Evolutionary conservation across 2,113 vertebrate species (phyloP).

Genomic region (Prietella phreatophila): DNA sequence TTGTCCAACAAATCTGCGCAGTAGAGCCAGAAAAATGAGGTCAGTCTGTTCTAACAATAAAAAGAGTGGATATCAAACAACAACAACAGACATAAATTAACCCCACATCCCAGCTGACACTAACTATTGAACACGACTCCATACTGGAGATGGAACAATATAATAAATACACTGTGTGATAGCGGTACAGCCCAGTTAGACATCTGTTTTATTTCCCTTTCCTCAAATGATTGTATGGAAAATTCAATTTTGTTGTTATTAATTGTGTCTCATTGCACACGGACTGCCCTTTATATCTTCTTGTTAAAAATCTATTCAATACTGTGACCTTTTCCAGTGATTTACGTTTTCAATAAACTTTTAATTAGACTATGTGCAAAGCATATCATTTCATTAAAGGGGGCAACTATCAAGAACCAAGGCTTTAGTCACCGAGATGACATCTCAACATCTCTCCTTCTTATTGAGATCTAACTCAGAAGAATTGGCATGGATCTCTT

Average conservation of each 20-base stretch:
- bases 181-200: not conserved
- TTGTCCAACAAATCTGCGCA: not conserved
- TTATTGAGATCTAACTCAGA: not conserved
- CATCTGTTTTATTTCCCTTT: not conserved
- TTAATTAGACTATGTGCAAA: not conserved
- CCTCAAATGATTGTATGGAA: not conserved
- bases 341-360: conserved; percentile 9
- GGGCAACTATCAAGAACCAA: not conserved
- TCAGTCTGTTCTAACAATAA: conserved; percentile 13
- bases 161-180: not conserved
- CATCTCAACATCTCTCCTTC: not conserved
- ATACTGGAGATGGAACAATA: not conserved
- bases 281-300: not conserved
- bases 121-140: not conserved
- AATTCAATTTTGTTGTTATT: not conserved
- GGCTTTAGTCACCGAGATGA: not conserved
- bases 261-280: not conserved
- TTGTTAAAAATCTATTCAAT: not conserved
- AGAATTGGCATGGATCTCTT: not conserved
- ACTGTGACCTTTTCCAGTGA: not conserved
- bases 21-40: conserved; percentile 7
- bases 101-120: not conserved
- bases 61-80: not conserved
- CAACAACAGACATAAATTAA: not conserved
- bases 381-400: not conserved